Base-by-base conservation (phyloP, 1,140 invertebrate genomes). In the Penaeus chinensis region DNA sequence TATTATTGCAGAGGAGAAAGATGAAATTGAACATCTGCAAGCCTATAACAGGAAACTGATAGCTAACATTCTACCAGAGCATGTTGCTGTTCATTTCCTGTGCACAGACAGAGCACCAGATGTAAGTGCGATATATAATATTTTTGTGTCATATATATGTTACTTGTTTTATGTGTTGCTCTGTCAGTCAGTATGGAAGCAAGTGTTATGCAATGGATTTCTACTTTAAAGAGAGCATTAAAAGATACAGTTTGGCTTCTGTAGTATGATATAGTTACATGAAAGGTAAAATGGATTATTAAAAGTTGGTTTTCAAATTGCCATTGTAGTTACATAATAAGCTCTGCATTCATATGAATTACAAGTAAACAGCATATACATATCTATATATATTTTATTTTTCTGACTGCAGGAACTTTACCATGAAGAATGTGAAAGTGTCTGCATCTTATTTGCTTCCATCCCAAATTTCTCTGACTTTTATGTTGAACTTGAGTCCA, bases 391-490 rank as follows among this genome's bases (percentile, higher is more conserved):
- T 32, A 32, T 32, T 32, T 32, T 61, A 32, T 84, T 61, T 71
- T 32, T 63, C 54, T 47, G 11, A 20, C 63, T 78, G 1, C 93
- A 97, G 96, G 97, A 99, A 92, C 93, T 99, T 62, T 99, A 99
- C 92, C 97, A 98, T 92, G 97, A 99, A 91, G 96, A 98, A 92
- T 99, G 98, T 92, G 96, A 97, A 89, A 96, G 95, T 82, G 97
- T 98, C 16, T 98, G 97, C 92, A 96, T 99, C 61, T 96, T 99
- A 94, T 99, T 99, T 92, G 97, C 97, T 0, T 98, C 97, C 63
- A 98, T 99, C 91, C 97, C 98, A 2, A 99, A 99, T 93, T 99
- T 99, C 93, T 98, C 97, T 2, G 97, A 99, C 91, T 99, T 99
- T 93, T 99, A 99, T 92, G 96, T 98, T 71, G 97, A 99, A 92